phyloP scores from a whole-genome alignment of 2,797 vertebrate species.

The Sarcophilus harrisii region DNA sequence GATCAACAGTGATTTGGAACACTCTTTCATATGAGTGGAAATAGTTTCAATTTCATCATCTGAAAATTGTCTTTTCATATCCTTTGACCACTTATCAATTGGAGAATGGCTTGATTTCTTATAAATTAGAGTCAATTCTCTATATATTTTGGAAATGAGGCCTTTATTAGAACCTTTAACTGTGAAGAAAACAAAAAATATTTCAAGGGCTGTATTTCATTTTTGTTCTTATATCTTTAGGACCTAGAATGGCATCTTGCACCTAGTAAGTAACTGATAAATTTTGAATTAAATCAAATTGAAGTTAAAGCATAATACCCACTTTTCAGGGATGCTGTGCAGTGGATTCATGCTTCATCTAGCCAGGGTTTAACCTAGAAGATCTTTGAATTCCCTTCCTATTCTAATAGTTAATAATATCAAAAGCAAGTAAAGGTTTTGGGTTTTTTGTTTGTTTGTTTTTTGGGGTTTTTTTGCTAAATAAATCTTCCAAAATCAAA shows the following conservation, averaged over 20 bases:
- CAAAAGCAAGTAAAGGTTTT: slow-evolving; percentile 16
- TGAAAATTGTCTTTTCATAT: too few species aligned
- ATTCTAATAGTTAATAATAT: not conserved
- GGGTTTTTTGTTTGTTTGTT: too few species aligned
- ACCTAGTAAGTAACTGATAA: not conserved
- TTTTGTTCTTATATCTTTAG: not conserved
- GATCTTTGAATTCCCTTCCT: slow-evolving; percentile 3
- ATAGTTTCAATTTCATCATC: too few species aligned
- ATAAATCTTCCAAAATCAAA: slow-evolving; percentile 22
- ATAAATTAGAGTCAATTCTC: too few species aligned
- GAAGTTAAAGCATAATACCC: not conserved
- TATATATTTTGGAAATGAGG: too few species aligned
- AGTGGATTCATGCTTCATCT: not conserved
- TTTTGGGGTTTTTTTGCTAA: not conserved
- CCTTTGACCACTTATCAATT: too few species aligned
- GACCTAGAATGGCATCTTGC: not conserved
- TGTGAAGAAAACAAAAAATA: not conserved
- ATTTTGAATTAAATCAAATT: not conserved
- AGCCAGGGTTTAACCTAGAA: not conserved
- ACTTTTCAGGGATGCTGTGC: not conserved
- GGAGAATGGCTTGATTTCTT: too few species aligned
- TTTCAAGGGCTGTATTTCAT: not conserved
- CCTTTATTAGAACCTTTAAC: too few species aligned
- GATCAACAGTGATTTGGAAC: too few species aligned
- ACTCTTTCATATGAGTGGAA: too few species aligned